Conservation (phyloP, 2,888 invertebrate genomes). For the Hirtodrosophila duncani region DNA sequence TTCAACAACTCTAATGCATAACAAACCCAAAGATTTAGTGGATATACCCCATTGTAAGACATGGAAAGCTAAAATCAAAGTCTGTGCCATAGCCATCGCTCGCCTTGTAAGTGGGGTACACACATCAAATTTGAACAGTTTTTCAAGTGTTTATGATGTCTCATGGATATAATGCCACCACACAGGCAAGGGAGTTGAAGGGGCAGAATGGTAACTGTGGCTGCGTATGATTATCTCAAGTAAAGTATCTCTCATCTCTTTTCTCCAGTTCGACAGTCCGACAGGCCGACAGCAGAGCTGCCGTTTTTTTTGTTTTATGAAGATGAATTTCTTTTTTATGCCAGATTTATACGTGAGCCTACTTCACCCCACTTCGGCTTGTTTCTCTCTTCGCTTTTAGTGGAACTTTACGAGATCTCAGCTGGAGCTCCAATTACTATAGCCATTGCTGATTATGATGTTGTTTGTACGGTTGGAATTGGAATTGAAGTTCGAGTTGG, state of each 20-base stretch:
- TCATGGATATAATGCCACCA: too few species aligned
- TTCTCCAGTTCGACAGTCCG: too few species aligned
- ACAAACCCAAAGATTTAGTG: too few species aligned
- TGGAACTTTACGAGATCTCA: constrained; percentile 18
- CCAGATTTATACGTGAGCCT: constrained; percentile 43
- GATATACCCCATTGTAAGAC: too few species aligned
- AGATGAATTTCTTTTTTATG: constrained; percentile 70
- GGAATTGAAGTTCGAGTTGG: not conserved
- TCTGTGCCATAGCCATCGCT: constrained; percentile 20
- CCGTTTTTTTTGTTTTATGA: constrained; percentile 42
- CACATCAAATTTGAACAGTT: constrained; percentile 64
- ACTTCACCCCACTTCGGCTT: constrained; percentile 7
- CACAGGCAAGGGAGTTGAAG: constrained; percentile 5
- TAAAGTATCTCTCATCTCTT: constrained; percentile 62
- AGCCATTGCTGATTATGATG: constrained; percentile 31
- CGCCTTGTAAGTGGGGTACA: constrained; percentile 60
- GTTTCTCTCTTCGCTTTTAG: not conserved
- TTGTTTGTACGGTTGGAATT: constrained; percentile 36
- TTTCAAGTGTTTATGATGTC: constrained; percentile 65
- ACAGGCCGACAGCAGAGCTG: constrained; percentile 39
- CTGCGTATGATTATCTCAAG: constrained; percentile 57
- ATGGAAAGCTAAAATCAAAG: constrained; percentile 10
- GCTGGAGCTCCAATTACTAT: constrained; percentile 63
- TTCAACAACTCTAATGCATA: too few species aligned
- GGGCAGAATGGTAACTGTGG: not conserved